These are phyloP conservation scores for Psittacara wagleri DNA, from an alignment of 2,113 vertebrate species.

Conservation along the genomic window DNA sequence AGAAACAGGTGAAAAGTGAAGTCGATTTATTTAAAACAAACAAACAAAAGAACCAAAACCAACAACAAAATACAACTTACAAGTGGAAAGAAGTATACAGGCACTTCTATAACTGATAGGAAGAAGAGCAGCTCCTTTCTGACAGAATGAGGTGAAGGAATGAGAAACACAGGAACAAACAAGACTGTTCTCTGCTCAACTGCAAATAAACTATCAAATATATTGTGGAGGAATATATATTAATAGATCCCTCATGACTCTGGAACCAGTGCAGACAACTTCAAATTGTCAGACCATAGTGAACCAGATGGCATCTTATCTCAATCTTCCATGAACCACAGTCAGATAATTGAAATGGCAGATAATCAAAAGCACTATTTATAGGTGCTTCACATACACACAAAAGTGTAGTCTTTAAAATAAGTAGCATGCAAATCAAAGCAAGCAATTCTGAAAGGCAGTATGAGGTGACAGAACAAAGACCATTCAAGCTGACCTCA, in stretches of 20 bases:
- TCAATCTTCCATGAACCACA: background rate
- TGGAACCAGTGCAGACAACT: background rate
- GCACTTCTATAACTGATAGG: background rate
- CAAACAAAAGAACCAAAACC: background rate
- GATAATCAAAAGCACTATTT: conserved; percentile 10
- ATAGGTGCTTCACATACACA: background rate
- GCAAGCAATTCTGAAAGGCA: background rate
- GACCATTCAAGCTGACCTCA: background rate
- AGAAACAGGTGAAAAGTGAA: background rate
- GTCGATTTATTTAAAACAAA: background rate
- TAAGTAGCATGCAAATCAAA: background rate
- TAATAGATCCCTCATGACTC: background rate
- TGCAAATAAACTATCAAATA: background rate
- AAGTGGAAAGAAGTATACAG: background rate
- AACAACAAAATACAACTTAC: background rate
- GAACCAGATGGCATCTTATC: background rate
- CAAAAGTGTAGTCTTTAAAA: background rate
- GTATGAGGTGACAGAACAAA: background rate
- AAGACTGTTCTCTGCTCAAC: background rate
- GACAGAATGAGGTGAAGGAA: conserved; percentile 47
- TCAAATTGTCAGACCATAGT: background rate
- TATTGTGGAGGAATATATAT: background rate
- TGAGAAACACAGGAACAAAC: background rate
- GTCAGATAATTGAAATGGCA: background rate
- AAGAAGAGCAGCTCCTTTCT: background rate